A percentile compares a stretch with the other conserved stretches of the same genome.
Evolutionary conservation across 2,797 vertebrate species (phyloP).

Genomic region (Sebastes matsubarae): DNA sequence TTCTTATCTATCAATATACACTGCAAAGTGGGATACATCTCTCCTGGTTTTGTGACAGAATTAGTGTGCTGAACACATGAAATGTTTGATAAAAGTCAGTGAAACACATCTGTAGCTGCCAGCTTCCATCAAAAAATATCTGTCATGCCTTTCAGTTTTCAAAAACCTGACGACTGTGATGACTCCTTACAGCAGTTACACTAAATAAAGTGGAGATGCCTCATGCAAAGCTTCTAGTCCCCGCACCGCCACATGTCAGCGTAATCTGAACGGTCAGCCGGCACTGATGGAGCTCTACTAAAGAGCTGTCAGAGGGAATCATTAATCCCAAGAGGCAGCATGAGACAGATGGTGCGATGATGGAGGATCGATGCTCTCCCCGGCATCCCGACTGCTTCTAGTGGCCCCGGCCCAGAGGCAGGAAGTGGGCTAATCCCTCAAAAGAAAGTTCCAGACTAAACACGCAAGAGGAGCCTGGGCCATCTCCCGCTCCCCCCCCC

Average conservation of each 20-base stretch:
- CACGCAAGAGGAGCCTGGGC: slow-evolving; percentile 40
- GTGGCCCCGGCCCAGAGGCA: slow-evolving; percentile 41
- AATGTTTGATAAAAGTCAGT: not conserved
- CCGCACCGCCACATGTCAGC: slow-evolving; percentile 60
- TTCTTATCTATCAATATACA: not conserved
- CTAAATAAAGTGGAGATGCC: not conserved
- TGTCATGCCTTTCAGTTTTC: not conserved
- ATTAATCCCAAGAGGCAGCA: slow-evolving; percentile 79
- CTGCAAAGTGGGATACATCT: not conserved
- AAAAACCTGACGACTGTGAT: not conserved
- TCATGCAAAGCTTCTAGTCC: slow-evolving; percentile 2
- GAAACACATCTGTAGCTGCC: not conserved
- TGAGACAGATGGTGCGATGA: slow-evolving; percentile 81
- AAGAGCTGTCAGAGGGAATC: slow-evolving; percentile 76
- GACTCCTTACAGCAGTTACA: not conserved
- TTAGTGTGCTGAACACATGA: not conserved
- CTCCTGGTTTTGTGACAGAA: not conserved
- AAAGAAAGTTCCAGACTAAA: slow-evolving; percentile 77
- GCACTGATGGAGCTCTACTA: slow-evolving; percentile 57
- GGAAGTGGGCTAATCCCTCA: slow-evolving; percentile 77
- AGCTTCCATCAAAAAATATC: not conserved
- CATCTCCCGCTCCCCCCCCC: slow-evolving; percentile 13
- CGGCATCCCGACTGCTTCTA: slow-evolving; percentile 43
- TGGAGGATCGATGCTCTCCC: slow-evolving; percentile 73
- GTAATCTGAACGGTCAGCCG: slow-evolving; percentile 63